These are phyloP conservation scores for Celastrina argiolus DNA, from an alignment of 2,888 invertebrate genomes.

Conservation along the genomic window DNA sequence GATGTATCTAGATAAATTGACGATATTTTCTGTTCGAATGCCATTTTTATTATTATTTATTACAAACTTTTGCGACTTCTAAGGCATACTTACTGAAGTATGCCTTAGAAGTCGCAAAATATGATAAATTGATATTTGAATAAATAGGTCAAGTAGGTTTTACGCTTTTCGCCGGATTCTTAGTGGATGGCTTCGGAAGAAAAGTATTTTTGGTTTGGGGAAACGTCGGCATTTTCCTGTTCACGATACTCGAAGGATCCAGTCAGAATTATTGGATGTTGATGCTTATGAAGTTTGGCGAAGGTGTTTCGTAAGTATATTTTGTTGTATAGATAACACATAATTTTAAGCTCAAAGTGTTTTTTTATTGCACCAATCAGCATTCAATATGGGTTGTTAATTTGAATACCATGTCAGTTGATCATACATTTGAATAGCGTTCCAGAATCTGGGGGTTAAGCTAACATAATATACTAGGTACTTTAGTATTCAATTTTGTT, in stretches of 20 bases:
- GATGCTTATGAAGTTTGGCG: neutral
- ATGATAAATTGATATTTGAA: conserved; percentile 1
- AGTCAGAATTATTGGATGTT: conserved; percentile 6
- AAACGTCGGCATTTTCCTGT: neutral
- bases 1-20: no score
- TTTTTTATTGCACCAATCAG: no score
- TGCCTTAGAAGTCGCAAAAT: neutral
- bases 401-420: no score
- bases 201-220: conserved; percentile 6
- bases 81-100: neutral
- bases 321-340: neutral
- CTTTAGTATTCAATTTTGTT: no score
- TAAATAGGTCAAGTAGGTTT: conserved; percentile 12
- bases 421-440: no score
- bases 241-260: neutral
- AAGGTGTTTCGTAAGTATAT: neutral
- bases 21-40: no score
- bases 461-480: no score
- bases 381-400: no score
- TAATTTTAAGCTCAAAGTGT: no score
- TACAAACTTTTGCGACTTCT: no score
- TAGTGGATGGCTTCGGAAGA: neutral
- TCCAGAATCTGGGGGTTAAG: no score
- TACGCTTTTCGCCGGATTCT: conserved; percentile 9
- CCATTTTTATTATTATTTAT: no score